Evolutionary conservation across 1,140 invertebrate species (phyloP).

Genomic region (Trichoplusia ni): DNA sequence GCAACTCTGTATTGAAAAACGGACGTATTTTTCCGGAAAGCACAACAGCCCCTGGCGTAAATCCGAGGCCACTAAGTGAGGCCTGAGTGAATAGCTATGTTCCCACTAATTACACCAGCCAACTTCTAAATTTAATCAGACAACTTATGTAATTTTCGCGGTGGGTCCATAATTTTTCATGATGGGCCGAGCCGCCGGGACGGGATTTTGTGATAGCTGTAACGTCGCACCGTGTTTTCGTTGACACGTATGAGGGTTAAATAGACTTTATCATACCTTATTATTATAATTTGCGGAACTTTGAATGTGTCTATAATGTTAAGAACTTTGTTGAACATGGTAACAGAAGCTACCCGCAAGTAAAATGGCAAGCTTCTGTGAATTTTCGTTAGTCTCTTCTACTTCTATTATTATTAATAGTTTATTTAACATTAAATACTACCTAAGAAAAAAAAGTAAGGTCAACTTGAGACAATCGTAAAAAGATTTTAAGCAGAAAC

Average conservation of each 20-base stretch:
- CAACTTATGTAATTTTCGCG: constrained; percentile 68
- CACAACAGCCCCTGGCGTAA: constrained; percentile 28
- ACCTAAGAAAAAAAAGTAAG: no score
- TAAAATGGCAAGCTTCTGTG: no score
- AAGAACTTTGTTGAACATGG: constrained; percentile 8
- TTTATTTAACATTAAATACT: no score
- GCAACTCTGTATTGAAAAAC: constrained; percentile 24
- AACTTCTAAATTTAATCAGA: constrained; percentile 79
- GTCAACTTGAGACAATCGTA: no score
- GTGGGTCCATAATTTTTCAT: constrained; percentile 72
- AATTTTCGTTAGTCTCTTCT: no score
- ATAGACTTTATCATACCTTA: constrained; percentile 11
- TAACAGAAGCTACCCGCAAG: no score
- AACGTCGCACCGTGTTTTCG: constrained; percentile 20
- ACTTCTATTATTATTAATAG: no score
- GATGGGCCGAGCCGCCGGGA: constrained; percentile 26
- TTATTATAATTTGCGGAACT: not conserved
- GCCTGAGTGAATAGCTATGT: constrained; percentile 78
- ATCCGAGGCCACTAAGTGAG: constrained; percentile 49
- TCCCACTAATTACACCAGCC: constrained; percentile 65
- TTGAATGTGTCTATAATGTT: constrained; percentile 4
- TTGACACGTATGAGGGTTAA: constrained; percentile 8
- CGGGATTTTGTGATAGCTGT: constrained; percentile 14
- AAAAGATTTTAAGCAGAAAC: no score
- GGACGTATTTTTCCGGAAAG: constrained; percentile 18